Evolutionary conservation across 1,140 invertebrate genomes (phyloP).

Genomic region (Elymnias hypermnestra): DNA sequence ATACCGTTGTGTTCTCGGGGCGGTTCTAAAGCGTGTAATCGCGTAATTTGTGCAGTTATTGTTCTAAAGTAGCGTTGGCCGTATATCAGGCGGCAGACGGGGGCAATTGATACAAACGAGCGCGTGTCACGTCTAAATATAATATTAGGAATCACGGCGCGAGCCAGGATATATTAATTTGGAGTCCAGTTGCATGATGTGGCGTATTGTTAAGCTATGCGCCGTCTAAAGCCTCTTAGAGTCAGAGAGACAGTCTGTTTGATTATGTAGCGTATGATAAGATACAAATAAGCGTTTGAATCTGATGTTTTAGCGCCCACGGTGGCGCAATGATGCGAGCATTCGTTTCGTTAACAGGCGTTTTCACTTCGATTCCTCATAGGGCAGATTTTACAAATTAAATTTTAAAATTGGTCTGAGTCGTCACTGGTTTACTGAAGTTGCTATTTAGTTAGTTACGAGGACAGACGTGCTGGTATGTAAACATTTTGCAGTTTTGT

Average conservation of each 20-base stretch:
- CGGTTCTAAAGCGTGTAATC: constrained; percentile 58
- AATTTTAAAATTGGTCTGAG: no score
- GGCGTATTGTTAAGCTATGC: constrained; percentile 39
- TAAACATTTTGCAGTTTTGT: no score
- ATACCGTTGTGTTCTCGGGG: constrained; percentile 31
- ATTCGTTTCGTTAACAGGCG: no score
- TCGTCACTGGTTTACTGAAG: no score
- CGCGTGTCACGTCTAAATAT: constrained; percentile 75
- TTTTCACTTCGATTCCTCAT: no score
- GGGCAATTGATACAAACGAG: constrained; percentile 74
- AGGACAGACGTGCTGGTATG: no score
- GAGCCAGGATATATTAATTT: constrained; percentile 75
- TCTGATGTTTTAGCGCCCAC: no score
- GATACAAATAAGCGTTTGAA: no score
- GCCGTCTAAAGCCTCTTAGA: constrained; percentile 23
- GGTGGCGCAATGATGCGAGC: no score
- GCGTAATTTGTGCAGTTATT: constrained; percentile 70
- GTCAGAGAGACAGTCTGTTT: constrained; percentile 16
- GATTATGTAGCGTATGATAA: no score
- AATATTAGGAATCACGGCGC: constrained; percentile 76
- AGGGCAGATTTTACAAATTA: neutral
- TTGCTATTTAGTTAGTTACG: no score
- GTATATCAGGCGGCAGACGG: constrained; percentile 71
- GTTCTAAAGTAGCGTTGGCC: constrained; percentile 72
- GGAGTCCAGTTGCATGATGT: constrained; percentile 56